These are phyloP conservation scores for Temnothorax longispinosus DNA, from an alignment of 1,140 invertebrate species.

Conservation along the genomic window DNA sequence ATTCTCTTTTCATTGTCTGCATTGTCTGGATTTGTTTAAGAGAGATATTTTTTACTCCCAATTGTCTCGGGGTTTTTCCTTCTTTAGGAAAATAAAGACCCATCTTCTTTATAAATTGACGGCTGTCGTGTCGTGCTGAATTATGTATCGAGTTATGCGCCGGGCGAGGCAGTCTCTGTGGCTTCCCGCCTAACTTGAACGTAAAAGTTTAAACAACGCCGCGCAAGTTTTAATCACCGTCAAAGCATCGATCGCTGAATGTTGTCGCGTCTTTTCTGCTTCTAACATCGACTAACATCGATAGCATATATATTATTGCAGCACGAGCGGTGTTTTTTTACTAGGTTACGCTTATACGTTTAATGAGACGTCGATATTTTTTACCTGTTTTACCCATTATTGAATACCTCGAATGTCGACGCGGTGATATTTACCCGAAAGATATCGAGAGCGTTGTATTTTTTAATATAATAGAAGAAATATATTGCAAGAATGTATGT, in stretches of 20 bases:
- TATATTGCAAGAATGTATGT: not conserved
- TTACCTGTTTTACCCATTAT: not conserved
- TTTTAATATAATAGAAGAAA: not conserved
- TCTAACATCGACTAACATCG: not conserved
- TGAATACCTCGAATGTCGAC: not conserved
- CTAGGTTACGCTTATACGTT: not conserved
- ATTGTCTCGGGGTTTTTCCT: not conserved
- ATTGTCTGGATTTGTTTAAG: not conserved
- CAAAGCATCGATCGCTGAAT: constrained; percentile 25
- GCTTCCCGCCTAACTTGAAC: not conserved
- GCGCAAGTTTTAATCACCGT: constrained; percentile 39
- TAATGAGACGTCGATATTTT: not conserved
- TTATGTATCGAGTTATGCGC: constrained; percentile 22
- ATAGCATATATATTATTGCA: not conserved
- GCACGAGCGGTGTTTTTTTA: not conserved
- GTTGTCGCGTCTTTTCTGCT: constrained; percentile 10
- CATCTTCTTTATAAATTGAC: not conserved
- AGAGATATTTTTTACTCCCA: not conserved
- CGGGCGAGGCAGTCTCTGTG: not conserved
- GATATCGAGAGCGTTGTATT: not conserved
- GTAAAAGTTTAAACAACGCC: constrained; percentile 42
- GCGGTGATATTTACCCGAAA: not conserved
- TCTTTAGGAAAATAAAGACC: not conserved
- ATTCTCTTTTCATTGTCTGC: not conserved
- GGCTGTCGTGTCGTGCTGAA: constrained; percentile 5